Conservation (phyloP, 2,113 vertebrate species). For the Asarcornis scutulata region DNA sequence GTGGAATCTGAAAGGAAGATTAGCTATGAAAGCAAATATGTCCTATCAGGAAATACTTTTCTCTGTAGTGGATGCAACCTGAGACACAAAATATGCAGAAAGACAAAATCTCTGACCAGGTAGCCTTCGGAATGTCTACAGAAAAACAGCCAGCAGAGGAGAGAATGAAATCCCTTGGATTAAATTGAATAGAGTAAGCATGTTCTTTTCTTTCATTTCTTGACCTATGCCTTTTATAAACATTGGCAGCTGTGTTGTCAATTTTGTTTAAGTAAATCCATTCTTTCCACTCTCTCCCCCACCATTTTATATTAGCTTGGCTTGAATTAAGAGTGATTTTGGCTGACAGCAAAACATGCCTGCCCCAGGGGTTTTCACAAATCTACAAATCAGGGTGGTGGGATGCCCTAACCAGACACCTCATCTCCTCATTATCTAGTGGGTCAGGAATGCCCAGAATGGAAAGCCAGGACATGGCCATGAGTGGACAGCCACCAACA, state of each 20-base stretch:
- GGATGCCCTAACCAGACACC: not conserved
- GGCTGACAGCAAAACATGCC: slow-evolving; percentile 2
- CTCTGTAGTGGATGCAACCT: not conserved
- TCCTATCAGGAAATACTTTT: not conserved
- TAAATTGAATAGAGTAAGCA: not conserved
- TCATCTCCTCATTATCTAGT: not conserved
- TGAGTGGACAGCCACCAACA: not conserved
- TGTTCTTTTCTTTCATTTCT: slow-evolving; percentile 29
- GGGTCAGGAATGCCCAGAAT: not conserved
- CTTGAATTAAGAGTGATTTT: not conserved
- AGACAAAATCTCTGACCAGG: slow-evolving; percentile 15
- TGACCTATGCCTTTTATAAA: slow-evolving; percentile 18
- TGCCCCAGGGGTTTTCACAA: not conserved
- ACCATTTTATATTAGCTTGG: not conserved
- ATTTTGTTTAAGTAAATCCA: slow-evolving; percentile 36
- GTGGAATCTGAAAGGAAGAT: not conserved
- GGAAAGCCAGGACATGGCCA: not conserved
- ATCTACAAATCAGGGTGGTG: not conserved
- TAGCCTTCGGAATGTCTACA: slow-evolving; percentile 1
- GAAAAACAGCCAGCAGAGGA: not conserved
- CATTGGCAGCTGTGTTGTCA: not conserved
- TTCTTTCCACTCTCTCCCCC: not conserved
- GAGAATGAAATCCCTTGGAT: not conserved
- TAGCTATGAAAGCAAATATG: not conserved
- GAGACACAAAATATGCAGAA: slow-evolving; percentile 1